Conservation (phyloP, 2,888 invertebrate genomes). For the Leptarthrus brevirostris region DNA sequence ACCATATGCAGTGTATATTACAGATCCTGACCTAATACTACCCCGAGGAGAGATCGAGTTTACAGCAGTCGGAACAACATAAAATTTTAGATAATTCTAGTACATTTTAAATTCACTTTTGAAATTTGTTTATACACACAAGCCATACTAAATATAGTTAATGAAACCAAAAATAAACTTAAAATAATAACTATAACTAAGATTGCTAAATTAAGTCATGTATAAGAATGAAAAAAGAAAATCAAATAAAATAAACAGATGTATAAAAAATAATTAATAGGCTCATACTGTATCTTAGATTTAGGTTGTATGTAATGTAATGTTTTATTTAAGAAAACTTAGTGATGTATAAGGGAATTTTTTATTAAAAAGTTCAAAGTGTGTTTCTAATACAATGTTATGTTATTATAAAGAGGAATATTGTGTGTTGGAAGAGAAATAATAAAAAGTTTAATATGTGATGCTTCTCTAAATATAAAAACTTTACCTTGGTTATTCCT, state of each 20-base stretch:
- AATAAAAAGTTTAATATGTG: conserved; percentile 37
- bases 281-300: conserved; percentile 14
- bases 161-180: conserved; percentile 25
- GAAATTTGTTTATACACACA: conserved; percentile 24
- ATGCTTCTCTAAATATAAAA: no score
- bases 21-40: conserved; percentile 68
- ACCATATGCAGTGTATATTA: conserved; percentile 65
- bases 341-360: conserved; percentile 46
- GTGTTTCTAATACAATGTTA: conserved; percentile 55
- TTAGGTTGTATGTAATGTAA: conserved; percentile 2
- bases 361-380: conserved; percentile 54
- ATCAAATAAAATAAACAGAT: conserved; percentile 15
- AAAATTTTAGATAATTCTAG: conserved; percentile 61
- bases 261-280: neutral
- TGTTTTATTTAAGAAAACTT: conserved; percentile 36
- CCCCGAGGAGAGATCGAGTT: conserved; percentile 68
- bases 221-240: conserved; percentile 40
- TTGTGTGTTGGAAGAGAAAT: conserved; percentile 51
- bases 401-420: conserved; percentile 47
- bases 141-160: conserved; percentile 33
- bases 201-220: conserved; percentile 31
- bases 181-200: conserved; percentile 18
- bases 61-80: conserved; percentile 65
- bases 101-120: conserved; percentile 53
- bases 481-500: no score